A percentile compares a stretch with the other conserved stretches of the same genome.
These are phyloP conservation scores for Drosophila kurseongensis DNA, from an alignment of 1,140 invertebrate species.

Conservation along the genomic window DNA sequence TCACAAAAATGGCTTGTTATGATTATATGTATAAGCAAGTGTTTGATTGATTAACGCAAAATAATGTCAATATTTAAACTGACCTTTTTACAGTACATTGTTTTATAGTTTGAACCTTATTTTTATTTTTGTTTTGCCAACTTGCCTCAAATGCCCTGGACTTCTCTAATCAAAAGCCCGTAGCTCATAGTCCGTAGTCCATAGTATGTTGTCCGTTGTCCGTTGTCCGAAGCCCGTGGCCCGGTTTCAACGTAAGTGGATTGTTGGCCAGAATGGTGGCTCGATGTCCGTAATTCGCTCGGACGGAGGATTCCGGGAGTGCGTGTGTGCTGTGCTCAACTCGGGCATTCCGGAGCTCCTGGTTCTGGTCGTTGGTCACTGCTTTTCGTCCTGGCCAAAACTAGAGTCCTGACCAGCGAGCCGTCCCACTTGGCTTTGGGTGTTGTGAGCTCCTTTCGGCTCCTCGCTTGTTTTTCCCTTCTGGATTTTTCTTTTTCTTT, in stretches of 20 bases:
- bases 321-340: slow-evolving; percentile 12
- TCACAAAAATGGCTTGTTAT: too few species aligned
- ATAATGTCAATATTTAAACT: too few species aligned
- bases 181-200: background rate
- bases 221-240: background rate
- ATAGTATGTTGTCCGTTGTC: background rate
- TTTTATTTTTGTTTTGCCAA: too few species aligned
- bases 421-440: slow-evolving; percentile 1
- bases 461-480: slow-evolving; percentile 3
- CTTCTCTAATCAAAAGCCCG: background rate
- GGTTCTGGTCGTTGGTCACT: slow-evolving; percentile 12
- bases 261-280: slow-evolving; percentile 34
- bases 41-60: too few species aligned
- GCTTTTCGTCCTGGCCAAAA: slow-evolving; percentile 8
- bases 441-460: background rate
- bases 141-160: background rate
- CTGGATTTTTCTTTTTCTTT: background rate
- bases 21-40: too few species aligned
- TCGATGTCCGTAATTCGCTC: slow-evolving; percentile 30
- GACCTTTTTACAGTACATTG: background rate
- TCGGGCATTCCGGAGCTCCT: slow-evolving; percentile 17
- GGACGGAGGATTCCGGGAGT: slow-evolving; percentile 5
- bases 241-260: slow-evolving; percentile 37
- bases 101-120: too few species aligned
- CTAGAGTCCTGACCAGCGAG: slow-evolving; percentile 10